Base-by-base conservation (phyloP, 2,113 vertebrate genomes). In the Catharus bicknelli region DNA sequence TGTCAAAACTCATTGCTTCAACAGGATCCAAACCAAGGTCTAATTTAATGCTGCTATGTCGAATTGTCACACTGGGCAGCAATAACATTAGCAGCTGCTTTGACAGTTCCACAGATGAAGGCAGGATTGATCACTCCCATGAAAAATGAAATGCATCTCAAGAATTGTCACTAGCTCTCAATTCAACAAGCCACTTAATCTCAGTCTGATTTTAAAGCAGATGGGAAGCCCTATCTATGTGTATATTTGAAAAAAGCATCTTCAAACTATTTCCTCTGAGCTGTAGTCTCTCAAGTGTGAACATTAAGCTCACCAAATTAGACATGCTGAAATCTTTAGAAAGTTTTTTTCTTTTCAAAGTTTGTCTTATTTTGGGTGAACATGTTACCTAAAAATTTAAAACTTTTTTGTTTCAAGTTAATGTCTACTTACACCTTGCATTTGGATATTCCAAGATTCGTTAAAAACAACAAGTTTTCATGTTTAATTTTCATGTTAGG, bases 261-360 rank as follows among this genome's bases (percentile, higher is more conserved):
- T 78, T 91, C 78, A 53, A 62, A 45, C 20, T 61, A 17, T 53
- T 86, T 90, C 53, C 63, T 80, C 70, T 66, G 89, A 90, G 29
- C 67, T 77, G 32, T 59, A 80, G 43, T 76, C 57, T 95, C 32
- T 85, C 62, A 89, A 72, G 66, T 75, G 58, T 83, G 87, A 96
- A 88, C 50, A 66, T 26, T 87, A 58, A 91, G 43, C 32, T 85
- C 55, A 77, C 0, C 38, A 78, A 86, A 83, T 73, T 58, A 74
- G 55, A 86, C 18, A 77, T 57, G 40, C 47, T 70, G 83, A 88
- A 90, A 69, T 77, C 27, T 45, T 86, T 53, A 67, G 10, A 27
- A 77, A 63, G 36, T 1, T 27, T 17, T 45, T 74, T 74, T 73
- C 47, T 85, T 69, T 36, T 16, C 13, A 45, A 18, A 59, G 27